Evolutionary conservation across 2,888 invertebrate species (phyloP), one percentile per base, ranked within the genome.

Genomic region (Rotaria magnacalcarata): DNA sequence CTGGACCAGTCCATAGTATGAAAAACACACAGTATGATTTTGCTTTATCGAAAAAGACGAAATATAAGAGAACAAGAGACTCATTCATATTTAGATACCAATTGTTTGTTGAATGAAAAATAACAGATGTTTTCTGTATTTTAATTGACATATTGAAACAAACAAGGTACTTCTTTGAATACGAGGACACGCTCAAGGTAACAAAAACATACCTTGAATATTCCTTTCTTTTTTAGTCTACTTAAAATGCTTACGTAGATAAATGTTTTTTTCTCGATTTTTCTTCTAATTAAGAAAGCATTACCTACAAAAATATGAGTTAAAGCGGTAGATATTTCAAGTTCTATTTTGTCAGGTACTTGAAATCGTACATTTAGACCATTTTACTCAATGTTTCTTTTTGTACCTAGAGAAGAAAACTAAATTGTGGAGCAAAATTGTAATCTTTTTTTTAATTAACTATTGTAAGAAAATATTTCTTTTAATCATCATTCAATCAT

Each of bases 91-190:
- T 34, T 34, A 34, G 4, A 11, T 67, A 67, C 16, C 27, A 67
- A 34, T 67, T 67, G 27, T 67, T 34, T 67, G 16, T 67, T 67
- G 67, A 24, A 67, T 67, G 67, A 67, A 67, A 67, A 67, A 27
- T 67, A 27, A 34, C 67, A 67, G 67, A 67, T 67, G 67, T 67
- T 67, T 27, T 67, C 24, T 67, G 3, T 52, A 16, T 34, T 67
- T 67, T 67, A 34, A 67, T 67, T 67, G 67, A 67, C 67, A 67
- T 67, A 67, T 27, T 8, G 14, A 27, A 27, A 16, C 27, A 67
- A 16, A 34, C 27, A 27, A 34, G 4, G 14, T 34, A 67, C 34
- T 34, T 34, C 56, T 56, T 14, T 58, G 3, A 58, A 27, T 34
- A 67, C 2, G 14, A 67, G 34, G 14, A 34, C 27, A 34, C 4